Percentiles rank a stretch among this genome's conserved stretches.
phyloP scores from a whole-genome alignment of 2,113 vertebrate genomes.

The Calyptommatus sinebrachiatus region DNA sequence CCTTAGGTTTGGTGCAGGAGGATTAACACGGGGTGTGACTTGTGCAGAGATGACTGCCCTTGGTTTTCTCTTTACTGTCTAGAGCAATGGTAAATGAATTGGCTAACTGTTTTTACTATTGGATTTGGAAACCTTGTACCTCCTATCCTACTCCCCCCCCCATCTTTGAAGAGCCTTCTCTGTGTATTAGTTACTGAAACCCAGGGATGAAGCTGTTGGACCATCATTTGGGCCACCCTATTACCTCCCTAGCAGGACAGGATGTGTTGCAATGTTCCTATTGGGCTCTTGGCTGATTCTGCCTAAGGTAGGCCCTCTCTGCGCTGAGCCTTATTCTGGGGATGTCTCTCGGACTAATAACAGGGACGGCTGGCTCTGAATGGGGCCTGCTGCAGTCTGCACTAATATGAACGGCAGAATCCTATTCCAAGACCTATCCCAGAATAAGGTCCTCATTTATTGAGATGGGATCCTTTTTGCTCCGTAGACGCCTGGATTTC shows the following conservation, averaged over 20 bases:
- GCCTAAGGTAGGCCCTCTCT: neutral
- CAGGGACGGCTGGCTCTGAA: no score
- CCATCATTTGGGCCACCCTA: neutral
- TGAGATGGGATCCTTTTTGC: no score
- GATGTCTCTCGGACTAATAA: no score
- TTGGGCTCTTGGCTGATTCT: neutral
- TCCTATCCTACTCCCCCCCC: neutral
- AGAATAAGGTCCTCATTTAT: no score
- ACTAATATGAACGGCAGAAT: no score
- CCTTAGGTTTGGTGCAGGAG: neutral
- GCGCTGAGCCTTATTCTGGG: neutral
- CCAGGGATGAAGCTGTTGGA: neutral
- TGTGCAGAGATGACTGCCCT: neutral
- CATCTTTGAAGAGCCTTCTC: neutral
- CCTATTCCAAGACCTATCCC: no score
- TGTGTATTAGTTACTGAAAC: neutral
- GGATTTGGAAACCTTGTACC: neutral
- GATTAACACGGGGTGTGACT: neutral
- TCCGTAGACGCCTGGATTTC: no score
- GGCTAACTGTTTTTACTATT: neutral
- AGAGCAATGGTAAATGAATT: constrained; percentile 7
- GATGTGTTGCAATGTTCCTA: neutral
- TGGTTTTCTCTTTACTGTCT: neutral
- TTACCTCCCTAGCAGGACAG: neutral
- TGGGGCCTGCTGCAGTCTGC: no score